Percentiles rank a stretch among this genome's conserved stretches.
phyloP scores from a whole-genome alignment of 2,113 vertebrate genomes.

The Pyrgilauda ruficollis region DNA sequence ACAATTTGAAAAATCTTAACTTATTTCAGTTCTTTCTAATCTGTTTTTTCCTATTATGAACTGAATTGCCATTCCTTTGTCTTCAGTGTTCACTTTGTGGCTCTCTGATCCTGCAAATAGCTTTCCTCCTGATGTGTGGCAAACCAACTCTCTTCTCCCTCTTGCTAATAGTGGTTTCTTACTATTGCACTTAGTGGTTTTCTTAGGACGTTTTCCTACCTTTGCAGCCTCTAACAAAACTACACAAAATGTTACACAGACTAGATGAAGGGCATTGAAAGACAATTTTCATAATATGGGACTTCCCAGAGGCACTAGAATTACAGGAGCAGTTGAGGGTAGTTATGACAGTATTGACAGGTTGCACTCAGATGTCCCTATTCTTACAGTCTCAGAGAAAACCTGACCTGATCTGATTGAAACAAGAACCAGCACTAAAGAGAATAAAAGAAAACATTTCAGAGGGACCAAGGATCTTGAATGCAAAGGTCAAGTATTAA shows the following conservation, averaged over 20 bases:
- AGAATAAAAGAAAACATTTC: neutral
- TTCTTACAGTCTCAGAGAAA: neutral
- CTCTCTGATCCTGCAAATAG: neutral
- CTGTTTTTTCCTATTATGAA: neutral
- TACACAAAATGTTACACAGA: neutral
- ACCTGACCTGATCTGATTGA: neutral
- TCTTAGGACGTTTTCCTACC: neutral
- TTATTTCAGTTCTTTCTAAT: neutral
- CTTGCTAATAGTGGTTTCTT: neutral
- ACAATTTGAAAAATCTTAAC: neutral
- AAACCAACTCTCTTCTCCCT: neutral
- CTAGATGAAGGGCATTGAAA: neutral
- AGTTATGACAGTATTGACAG: neutral
- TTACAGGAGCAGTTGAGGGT: neutral
- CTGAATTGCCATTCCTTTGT: neutral
- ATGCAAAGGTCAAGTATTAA: neutral
- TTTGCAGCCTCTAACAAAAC: neutral
- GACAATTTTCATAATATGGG: neutral
- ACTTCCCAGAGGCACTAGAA: neutral
- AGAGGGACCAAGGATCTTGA: neutral
- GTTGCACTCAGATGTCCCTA: neutral
- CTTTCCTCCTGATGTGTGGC: neutral
- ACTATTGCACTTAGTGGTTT: neutral
- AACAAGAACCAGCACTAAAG: neutral
- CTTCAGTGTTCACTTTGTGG: neutral